Conservation (phyloP, 92 coral and sea anemone genomes). For the Zoanthus sociatus region DNA sequence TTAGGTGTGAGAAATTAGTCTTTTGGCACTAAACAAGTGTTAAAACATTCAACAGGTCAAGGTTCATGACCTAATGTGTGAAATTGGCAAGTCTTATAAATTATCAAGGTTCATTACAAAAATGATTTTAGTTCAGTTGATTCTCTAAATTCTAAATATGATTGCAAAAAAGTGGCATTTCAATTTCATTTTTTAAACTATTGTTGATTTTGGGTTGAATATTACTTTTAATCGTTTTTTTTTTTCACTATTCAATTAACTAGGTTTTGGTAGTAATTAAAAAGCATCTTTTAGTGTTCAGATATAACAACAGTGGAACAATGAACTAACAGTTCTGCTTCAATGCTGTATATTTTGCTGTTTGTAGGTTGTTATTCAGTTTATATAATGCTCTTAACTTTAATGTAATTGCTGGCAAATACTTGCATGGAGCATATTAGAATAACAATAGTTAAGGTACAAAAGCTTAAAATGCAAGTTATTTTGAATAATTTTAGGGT, state of each 20-base stretch:
- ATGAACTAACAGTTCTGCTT: neutral
- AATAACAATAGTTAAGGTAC: neutral
- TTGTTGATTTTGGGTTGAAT: too few species aligned
- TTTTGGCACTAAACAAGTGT: too few species aligned
- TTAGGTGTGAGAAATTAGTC: too few species aligned
- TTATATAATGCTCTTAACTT: neutral
- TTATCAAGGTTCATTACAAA: neutral
- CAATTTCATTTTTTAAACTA: too few species aligned
- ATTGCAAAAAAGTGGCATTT: neutral
- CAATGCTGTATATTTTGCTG: neutral
- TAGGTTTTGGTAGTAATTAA: neutral
- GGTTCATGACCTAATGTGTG: too few species aligned
- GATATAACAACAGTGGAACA: neutral
- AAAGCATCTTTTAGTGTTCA: neutral
- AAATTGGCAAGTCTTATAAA: neutral
- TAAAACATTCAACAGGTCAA: too few species aligned
- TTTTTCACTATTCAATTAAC: neutral
- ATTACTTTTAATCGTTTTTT: neutral
- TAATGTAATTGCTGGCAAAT: constrained; percentile 5
- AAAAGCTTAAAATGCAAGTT: neutral
- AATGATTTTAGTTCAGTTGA: neutral
- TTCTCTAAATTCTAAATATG: neutral
- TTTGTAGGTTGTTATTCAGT: neutral
- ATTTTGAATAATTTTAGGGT: neutral
- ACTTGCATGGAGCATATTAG: neutral